Conservation (phyloP, 2,797 vertebrate genomes). For the Brachyalestes nurse region DNA sequence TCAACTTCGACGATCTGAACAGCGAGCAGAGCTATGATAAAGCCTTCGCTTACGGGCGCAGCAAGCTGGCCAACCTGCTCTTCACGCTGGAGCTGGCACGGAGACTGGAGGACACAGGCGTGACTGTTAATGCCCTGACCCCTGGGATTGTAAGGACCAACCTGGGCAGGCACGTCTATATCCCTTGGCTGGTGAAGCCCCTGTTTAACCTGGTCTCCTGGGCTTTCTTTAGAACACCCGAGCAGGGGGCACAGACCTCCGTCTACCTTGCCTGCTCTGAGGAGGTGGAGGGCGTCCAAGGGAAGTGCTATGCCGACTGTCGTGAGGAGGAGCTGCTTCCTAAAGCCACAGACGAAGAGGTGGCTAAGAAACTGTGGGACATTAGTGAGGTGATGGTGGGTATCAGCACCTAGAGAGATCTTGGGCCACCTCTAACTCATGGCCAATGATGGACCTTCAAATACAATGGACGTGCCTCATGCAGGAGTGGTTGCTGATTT, state of each 20-base stretch:
- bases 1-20: slow-evolving; percentile 92
- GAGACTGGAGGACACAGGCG: slow-evolving; percentile 82
- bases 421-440: not conserved
- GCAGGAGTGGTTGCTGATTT: not conserved
- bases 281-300: slow-evolving; percentile 83
- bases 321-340: slow-evolving; percentile 84
- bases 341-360: slow-evolving; percentile 84
- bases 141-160: slow-evolving; percentile 90
- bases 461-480: not conserved
- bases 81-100: slow-evolving; percentile 85
- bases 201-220: slow-evolving; percentile 83
- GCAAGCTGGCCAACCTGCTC: slow-evolving; percentile 90
- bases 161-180: slow-evolving; percentile 84
- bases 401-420: slow-evolving; percentile 77
- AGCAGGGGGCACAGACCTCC: slow-evolving; percentile 87
- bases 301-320: slow-evolving; percentile 89
- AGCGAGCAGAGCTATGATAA: slow-evolving; percentile 86
- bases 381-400: slow-evolving; percentile 94
- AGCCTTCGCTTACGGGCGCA: slow-evolving; percentile 86
- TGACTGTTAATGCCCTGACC: slow-evolving; percentile 86
- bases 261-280: slow-evolving; percentile 87
- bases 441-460: not conserved
- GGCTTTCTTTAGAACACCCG: slow-evolving; percentile 86
- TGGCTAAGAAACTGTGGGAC: slow-evolving; percentile 92
- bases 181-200: slow-evolving; percentile 83